Base-by-base conservation (phyloP, 2,797 vertebrate genomes). In the Ctenosaura bakeri region DNA sequence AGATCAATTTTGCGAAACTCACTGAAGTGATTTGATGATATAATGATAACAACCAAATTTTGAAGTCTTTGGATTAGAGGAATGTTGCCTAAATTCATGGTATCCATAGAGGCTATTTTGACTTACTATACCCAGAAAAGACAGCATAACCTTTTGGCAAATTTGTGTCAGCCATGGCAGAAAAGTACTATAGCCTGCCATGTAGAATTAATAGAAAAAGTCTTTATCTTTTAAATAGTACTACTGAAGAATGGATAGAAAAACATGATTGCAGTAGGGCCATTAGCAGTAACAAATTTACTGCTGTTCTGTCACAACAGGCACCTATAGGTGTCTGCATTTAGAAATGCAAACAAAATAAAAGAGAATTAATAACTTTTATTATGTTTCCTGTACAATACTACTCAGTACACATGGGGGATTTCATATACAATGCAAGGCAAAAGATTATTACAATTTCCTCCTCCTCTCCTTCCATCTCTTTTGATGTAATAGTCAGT, bases 1-100 rank as follows among this genome's bases (percentile, higher is more conserved):
- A 71, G 50, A 29, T 69, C 35, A 73, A 38, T 82, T 56, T 32
- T 88, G 42, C 56, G 52, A 73, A 88, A 66, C 35, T 71, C 32
- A 56, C 14, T 78, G 82, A 82, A 88, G 50, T 69, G 13, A 29
- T 71, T 71, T 88, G 32, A 26, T n/a, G 82, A 56, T 73, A 88
- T 82, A 80, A 54, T 66, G 32, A 35, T 38, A 85, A 71, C 6
- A 8, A 88, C 56, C 50, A 20, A 38, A n/a, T 81, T 71, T n/a
- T 88, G 66, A 26, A 80, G 7, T 71, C 22, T 46, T 69, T 80
- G 32, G 77, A n/a, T 88, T 64, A 69, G 50, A 82, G 24, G 7
- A 64, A 52, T 69, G 16, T 38, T 79, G 62, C 62, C 46, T 87
- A 80, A 80, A 87, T 52, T 22, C 46, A 4, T 54, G 6, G 26